These are phyloP conservation scores for Pipa parva DNA, from an alignment of 2,113 vertebrate species.

Conservation along the genomic window DNA sequence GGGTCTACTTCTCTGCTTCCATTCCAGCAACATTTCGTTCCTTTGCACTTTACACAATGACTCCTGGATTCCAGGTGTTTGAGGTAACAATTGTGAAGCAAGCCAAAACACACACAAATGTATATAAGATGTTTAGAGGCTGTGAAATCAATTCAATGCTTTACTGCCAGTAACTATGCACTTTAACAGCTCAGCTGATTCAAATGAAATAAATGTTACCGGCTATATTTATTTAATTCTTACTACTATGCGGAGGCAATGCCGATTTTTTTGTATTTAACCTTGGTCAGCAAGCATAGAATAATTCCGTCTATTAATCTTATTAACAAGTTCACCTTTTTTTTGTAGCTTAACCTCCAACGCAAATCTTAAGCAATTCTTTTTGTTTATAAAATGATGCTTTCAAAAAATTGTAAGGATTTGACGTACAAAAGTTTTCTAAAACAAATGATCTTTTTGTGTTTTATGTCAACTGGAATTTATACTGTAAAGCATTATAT, in stretches of 20 bases:
- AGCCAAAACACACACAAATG: conserved; percentile 31
- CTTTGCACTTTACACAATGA: conserved; percentile 24
- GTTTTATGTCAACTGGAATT: too few species aligned
- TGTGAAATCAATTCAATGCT: conserved; percentile 36
- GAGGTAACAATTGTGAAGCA: conserved; percentile 17
- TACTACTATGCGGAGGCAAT: conserved; percentile 28
- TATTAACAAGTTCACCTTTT: background rate
- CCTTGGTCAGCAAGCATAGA: background rate
- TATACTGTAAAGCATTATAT: too few species aligned
- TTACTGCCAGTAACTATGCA: conserved; percentile 32
- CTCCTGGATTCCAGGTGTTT: conserved; percentile 31
- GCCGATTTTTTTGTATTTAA: background rate
- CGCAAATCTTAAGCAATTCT: background rate
- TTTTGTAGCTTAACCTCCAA: conserved; percentile 7
- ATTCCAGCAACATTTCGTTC: conserved; percentile 23
- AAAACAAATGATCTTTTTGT: too few species aligned
- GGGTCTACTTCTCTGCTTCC: conserved; percentile 14
- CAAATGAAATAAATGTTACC: conserved; percentile 29
- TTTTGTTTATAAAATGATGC: background rate
- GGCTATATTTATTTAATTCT: conserved; percentile 27
- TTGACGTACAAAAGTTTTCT: too few species aligned
- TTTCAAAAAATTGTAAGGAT: background rate
- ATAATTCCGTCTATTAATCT: background rate
- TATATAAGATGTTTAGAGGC: conserved; percentile 23
- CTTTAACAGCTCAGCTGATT: conserved; percentile 27